A percentile compares a stretch with the other conserved stretches of the same genome.
These are phyloP conservation scores for Xestobium rufovillosum DNA, from an alignment of 2,888 invertebrate species.

Conservation along the genomic window DNA sequence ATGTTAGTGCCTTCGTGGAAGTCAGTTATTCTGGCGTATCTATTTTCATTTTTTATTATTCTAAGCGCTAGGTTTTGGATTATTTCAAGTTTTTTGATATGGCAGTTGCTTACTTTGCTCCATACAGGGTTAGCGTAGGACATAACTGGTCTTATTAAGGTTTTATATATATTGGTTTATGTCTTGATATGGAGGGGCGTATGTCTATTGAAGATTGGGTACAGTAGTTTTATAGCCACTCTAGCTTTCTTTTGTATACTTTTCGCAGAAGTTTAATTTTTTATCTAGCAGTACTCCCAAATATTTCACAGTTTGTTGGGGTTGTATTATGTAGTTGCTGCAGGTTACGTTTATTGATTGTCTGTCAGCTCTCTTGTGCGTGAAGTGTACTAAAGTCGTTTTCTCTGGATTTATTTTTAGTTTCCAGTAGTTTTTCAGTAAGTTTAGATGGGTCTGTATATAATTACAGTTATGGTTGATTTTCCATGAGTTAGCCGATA, in stretches of 20 bases:
- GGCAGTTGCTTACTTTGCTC: not conserved
- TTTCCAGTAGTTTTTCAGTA: not conserved
- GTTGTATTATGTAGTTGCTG: not conserved
- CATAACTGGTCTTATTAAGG: not conserved
- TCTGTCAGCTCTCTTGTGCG: not conserved
- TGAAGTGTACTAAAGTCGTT: not conserved
- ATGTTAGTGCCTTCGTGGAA: no score
- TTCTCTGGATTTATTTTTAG: not conserved
- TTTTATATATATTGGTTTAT: not conserved
- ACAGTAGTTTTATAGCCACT: not conserved
- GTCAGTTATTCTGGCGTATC: no score
- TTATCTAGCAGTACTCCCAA: not conserved
- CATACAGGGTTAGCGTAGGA: not conserved
- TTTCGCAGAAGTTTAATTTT: constrained; percentile 1
- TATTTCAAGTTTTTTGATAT: not conserved
- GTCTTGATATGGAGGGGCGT: not conserved
- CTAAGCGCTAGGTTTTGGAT: no score
- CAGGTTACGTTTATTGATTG: not conserved
- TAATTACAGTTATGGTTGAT: not conserved
- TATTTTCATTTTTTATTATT: no score
- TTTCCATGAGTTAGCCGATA: not conserved
- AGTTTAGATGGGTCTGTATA: not conserved
- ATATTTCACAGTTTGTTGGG: not conserved
- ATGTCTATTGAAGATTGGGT: not conserved
- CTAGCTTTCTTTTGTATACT: not conserved